A percentile compares a stretch with the other conserved stretches of the same genome.
These are phyloP conservation scores for Cyanoramphus novaezelandiae DNA, from an alignment of 2,113 vertebrate genomes.

Conservation along the genomic window DNA sequence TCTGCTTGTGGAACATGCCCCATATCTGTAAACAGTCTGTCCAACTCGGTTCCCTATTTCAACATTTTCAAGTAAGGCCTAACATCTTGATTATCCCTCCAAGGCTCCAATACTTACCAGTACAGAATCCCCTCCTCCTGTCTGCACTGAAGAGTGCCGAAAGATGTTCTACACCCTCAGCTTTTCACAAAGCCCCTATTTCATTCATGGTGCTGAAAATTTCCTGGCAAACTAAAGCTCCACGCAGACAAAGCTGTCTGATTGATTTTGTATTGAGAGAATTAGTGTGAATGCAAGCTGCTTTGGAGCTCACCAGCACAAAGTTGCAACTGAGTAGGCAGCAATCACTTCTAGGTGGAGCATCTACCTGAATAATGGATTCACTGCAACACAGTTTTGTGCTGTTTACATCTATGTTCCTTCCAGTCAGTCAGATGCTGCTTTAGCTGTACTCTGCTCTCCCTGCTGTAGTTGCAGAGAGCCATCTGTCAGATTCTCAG, in stretches of 20 bases:
- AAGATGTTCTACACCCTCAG: neutral
- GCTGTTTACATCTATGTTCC: neutral
- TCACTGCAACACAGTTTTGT: neutral
- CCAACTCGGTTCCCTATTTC: neutral
- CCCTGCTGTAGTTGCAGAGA: neutral
- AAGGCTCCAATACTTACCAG: neutral
- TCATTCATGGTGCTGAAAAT: neutral
- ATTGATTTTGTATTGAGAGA: neutral
- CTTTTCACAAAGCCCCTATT: neutral
- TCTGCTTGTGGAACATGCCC: neutral
- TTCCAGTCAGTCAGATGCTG: neutral
- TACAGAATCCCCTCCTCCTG: accelerated
- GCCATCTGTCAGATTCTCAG: conserved; percentile 54
- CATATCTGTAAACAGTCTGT: neutral
- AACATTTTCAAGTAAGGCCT: neutral
- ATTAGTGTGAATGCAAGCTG: neutral
- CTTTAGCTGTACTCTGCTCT: neutral
- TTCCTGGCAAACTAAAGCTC: neutral
- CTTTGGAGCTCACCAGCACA: neutral
- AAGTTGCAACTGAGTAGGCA: neutral
- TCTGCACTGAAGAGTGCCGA: neutral
- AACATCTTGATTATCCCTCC: neutral
- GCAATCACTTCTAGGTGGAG: neutral
- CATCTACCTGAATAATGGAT: neutral
- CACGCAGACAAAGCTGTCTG: neutral